These are phyloP conservation scores for Zophobas morio DNA, from an alignment of 1,140 invertebrate species.

Conservation along the genomic window DNA sequence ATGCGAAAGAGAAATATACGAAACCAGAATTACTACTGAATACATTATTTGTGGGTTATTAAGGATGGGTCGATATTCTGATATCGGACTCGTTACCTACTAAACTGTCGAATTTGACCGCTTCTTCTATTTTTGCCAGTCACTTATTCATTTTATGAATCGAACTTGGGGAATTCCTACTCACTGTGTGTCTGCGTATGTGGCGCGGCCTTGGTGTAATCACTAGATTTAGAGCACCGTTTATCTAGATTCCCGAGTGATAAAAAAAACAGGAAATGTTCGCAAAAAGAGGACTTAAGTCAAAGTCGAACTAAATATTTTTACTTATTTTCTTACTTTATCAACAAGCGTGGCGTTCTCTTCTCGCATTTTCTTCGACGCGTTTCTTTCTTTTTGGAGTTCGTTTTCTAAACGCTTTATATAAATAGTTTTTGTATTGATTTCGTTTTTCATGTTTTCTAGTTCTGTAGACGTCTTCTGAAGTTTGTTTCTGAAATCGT, in stretches of 20 bases:
- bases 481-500: not conserved
- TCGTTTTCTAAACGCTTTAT: constrained; percentile 9
- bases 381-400: not conserved
- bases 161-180: constrained; percentile 36
- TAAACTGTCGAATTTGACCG: not conserved
- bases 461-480: not conserved
- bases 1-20: constrained; percentile 1
- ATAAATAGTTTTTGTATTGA: constrained; percentile 14
- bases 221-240: no score
- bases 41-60: constrained; percentile 9
- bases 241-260: not conserved
- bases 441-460: constrained; percentile 34
- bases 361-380: not conserved
- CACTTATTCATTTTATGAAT: constrained; percentile 32
- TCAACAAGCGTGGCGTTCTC: not conserved
- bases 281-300: not conserved
- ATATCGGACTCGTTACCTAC: constrained; percentile 20
- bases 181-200: not conserved
- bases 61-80: constrained; percentile 3
- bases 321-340: not conserved
- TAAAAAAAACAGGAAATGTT: not conserved
- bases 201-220: constrained; percentile 20
- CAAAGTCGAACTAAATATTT: no score
- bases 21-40: not conserved
- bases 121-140: constrained; percentile 18